Base-by-base conservation (phyloP, 2,797 vertebrate species). In the Pachyuromys duprasi region DNA sequence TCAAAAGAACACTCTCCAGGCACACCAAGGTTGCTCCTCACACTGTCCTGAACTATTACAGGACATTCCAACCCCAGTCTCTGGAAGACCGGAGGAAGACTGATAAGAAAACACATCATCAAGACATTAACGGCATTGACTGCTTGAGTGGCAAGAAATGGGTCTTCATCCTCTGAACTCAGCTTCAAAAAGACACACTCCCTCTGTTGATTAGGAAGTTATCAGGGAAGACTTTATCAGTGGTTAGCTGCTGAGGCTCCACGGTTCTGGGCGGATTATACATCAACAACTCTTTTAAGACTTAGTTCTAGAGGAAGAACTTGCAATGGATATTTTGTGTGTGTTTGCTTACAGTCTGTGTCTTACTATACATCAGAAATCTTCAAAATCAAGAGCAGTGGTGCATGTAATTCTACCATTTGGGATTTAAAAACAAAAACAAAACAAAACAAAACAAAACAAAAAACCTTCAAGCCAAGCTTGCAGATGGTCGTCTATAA, bases 221-320 rank as follows among this genome's bases (percentile, higher is more conserved):
- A 57, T 78, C 87, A 84, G 39, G 72, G 28, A 72, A 86, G 81
- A 93, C 91, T 0, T 49, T 79, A 26, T 39, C 36, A 90, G 70
- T 83, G 45, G 60, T 78, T 81, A 65, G n/a, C 22, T 81, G 81
- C 15, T 53, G 24, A 90, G 45, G 11, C 3, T 63, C 11, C 69
- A 28, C 36, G 75, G 55, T 62, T 28, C 69, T 99, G 99, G 98
- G 99, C 99, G 0, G 0, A 99, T 99, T 89, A 99, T 99, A 98
- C 99, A 99, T 98, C 99, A 99, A 97, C 99, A 99, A 89, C 99
- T 99, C 98, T 98, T 99, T 97, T 99, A 99, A 97, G 99, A 99
- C 97, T 99, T 99, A 99, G 99, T 99, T 97, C 98, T 99, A 98
- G 99, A 99, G 97, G 99, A 99, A 97, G 99, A 99, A 98, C 99